phyloP scores from a whole-genome alignment of 2,113 vertebrate genomes.

The Microtus ochrogaster region DNA sequence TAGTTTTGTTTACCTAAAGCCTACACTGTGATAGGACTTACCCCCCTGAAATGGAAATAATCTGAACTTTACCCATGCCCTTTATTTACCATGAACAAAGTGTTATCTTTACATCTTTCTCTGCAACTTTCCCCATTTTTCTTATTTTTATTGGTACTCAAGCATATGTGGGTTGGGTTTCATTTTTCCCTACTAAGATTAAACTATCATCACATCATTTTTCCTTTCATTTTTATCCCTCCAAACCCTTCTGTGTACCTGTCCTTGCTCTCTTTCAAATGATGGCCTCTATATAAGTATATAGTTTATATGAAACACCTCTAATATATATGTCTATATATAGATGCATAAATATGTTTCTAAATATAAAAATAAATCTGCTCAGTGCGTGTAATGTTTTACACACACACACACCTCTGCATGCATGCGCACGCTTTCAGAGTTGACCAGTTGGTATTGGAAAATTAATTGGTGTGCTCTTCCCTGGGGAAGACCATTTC shows the following conservation, averaged over 20 bases:
- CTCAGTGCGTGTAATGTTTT: neutral
- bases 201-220: neutral
- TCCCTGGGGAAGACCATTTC: neutral
- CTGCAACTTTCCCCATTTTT: neutral
- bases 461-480: neutral
- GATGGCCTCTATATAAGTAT: neutral
- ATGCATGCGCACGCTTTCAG: neutral
- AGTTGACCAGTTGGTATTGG: neutral
- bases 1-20: neutral
- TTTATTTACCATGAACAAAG: neutral
- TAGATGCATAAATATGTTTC: neutral
- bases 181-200: neutral
- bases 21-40: neutral
- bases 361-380: neutral
- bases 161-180: accelerated
- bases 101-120: neutral
- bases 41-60: neutral
- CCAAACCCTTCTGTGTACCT: neutral
- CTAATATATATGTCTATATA: neutral
- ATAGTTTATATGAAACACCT: neutral
- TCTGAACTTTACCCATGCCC: neutral
- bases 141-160: neutral
- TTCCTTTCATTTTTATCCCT: neutral
- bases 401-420: neutral
- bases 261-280: neutral